Evolutionary conservation across 1,140 invertebrate species (phyloP).

Genomic region (Pantala flavescens): DNA sequence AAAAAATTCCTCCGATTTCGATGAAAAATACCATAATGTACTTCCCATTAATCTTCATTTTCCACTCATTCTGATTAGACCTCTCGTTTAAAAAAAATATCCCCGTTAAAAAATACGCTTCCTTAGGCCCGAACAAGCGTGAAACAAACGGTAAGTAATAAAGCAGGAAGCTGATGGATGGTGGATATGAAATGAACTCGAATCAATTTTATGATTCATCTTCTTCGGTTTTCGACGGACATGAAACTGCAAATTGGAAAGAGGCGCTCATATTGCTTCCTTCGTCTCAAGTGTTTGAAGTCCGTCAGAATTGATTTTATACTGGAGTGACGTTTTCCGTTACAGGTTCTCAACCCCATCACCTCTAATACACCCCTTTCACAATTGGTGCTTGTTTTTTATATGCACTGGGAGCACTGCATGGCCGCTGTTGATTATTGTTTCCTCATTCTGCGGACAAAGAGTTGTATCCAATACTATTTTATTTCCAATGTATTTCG

Average conservation of each 20-base stretch:
- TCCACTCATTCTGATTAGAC: neutral
- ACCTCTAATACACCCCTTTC: no score
- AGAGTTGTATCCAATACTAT: no score
- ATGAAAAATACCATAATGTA: neutral
- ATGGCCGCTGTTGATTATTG: no score
- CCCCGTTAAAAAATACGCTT: neutral
- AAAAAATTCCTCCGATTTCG: no score
- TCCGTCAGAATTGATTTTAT: neutral
- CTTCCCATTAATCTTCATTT: neutral
- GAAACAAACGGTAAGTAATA: neutral
- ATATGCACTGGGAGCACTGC: no score
- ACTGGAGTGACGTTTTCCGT: neutral
- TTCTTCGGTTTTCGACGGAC: neutral
- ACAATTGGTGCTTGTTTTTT: no score
- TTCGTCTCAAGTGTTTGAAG: neutral
- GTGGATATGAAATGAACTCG: neutral
- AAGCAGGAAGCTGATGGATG: neutral
- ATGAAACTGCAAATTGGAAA: neutral
- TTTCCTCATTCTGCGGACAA: no score
- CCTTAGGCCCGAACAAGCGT: neutral
- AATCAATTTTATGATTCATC: neutral
- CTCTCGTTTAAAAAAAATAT: neutral
- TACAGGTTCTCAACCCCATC: no score
- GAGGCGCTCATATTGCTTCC: neutral
- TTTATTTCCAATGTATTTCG: no score